Percentiles rank a stretch among this genome's conserved stretches.
phyloP scores from a whole-genome alignment of 2,113 vertebrate genomes.

The Tachysurus fulvidraco region DNA sequence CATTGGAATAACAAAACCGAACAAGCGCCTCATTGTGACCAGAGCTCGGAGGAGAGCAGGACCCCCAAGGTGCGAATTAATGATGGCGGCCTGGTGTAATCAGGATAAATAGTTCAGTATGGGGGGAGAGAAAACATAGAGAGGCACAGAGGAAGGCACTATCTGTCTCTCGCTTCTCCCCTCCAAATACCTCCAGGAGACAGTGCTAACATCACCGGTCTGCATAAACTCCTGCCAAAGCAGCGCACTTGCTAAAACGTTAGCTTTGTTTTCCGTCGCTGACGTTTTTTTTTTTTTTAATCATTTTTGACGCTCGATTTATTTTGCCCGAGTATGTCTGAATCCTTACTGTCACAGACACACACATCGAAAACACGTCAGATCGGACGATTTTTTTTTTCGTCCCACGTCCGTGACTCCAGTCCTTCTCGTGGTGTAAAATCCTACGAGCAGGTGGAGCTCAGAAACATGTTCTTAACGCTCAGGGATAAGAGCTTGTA shows the following conservation, averaged over 20 bases:
- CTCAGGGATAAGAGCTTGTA: conserved; percentile 21
- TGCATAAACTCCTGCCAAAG: conserved; percentile 64
- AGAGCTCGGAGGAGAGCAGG: conserved; percentile 61
- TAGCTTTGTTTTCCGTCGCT: conserved; percentile 55
- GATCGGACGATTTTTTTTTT: not conserved
- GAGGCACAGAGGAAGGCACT: conserved; percentile 67
- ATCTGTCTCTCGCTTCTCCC: conserved; percentile 58
- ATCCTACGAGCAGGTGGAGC: conserved; percentile 50
- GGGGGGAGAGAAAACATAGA: conserved; percentile 64
- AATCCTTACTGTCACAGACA: not conserved
- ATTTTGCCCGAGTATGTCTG: not conserved
- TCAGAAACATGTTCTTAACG: conserved; percentile 43
- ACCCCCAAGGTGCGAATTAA: conserved; percentile 84
- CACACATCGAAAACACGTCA: no score
- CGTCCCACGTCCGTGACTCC: not conserved
- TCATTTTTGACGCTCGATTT: not conserved
- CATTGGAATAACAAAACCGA: conserved; percentile 78
- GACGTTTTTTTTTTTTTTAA: conserved; percentile 19
- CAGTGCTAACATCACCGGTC: conserved; percentile 63
- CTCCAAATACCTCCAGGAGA: conserved; percentile 65
- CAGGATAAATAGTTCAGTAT: conserved; percentile 79
- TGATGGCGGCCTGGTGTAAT: conserved; percentile 82
- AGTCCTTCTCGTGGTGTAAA: not conserved
- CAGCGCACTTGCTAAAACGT: conserved; percentile 63
- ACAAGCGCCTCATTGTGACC: conserved; percentile 78